Evolutionary conservation across 2,888 invertebrate genomes (phyloP).

Genomic region (Penaeus monodon): DNA sequence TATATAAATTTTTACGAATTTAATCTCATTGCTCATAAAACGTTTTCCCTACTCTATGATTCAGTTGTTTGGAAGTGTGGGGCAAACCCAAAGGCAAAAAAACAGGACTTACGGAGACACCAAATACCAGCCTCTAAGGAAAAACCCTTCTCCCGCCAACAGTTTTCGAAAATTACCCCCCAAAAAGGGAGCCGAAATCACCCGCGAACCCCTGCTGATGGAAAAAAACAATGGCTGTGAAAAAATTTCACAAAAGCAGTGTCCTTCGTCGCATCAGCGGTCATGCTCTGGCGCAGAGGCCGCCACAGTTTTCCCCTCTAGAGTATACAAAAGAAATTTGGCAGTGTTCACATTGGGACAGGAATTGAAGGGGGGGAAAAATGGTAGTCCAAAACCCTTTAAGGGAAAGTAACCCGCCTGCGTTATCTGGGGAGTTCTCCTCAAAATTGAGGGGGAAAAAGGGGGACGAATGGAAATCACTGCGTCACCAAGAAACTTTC

Average conservation of each 20-base stretch:
- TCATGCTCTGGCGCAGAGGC: constrained; percentile 2
- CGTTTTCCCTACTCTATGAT: constrained; percentile 31
- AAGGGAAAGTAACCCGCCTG: constrained; percentile 36
- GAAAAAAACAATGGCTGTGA: constrained; percentile 30
- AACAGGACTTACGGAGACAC: constrained; percentile 38
- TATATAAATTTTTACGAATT: constrained; percentile 34
- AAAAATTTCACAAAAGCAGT: constrained; percentile 31
- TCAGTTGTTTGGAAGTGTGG: constrained; percentile 48
- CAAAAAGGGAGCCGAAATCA: constrained; percentile 35
- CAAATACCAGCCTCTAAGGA: constrained; percentile 32
- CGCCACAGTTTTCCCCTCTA: too few species aligned
- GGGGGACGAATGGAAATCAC: constrained; percentile 21
- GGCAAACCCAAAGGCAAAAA: constrained; percentile 23
- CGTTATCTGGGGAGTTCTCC: constrained; percentile 17
- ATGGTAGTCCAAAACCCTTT: constrained; percentile 52
- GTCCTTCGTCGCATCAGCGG: constrained; percentile 33
- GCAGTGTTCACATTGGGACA: constrained; percentile 17
- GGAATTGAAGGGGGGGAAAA: constrained; percentile 20
- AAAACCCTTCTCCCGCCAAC: constrained; percentile 22
- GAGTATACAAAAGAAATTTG: too few species aligned
- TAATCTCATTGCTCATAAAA: constrained; percentile 49
- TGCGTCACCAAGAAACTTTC: neutral
- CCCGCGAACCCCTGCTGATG: constrained; percentile 29
- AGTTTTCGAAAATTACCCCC: constrained; percentile 3
- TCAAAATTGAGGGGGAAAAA: constrained; percentile 24